phyloP scores from a whole-genome alignment of 2,113 vertebrate species.

The Cygnus buccinator region DNA sequence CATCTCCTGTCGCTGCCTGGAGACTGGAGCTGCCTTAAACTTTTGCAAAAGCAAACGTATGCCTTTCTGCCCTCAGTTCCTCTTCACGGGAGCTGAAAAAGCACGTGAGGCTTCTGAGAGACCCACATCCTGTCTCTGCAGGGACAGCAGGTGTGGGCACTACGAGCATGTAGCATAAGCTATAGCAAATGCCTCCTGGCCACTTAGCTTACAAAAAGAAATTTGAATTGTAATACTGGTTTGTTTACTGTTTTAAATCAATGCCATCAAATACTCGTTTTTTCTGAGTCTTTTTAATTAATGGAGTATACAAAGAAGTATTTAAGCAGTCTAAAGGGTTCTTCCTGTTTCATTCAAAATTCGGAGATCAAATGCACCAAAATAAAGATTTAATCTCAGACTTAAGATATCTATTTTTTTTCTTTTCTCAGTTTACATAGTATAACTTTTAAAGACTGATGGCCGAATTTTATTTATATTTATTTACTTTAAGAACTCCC shows the following conservation, averaged over 20 bases:
- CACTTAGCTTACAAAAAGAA: neutral
- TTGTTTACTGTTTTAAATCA: neutral
- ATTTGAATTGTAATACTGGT: neutral
- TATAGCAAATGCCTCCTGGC: neutral
- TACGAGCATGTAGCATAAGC: rapidly evolving
- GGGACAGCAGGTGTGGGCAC: rapidly evolving
- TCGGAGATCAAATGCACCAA: neutral
- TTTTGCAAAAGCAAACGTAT: neutral
- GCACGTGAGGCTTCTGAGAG: neutral
- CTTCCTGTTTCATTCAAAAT: slow-evolving; percentile 5
- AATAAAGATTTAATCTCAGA: neutral
- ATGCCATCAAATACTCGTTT: neutral
- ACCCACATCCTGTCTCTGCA: neutral
- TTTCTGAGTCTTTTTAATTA: neutral
- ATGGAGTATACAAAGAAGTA: neutral
- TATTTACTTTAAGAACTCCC: neutral
- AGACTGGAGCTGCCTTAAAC: neutral
- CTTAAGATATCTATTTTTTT: neutral
- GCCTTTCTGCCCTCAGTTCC: neutral
- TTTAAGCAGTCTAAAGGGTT: neutral
- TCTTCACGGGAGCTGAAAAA: neutral
- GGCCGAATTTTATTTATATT: neutral
- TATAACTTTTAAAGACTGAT: neutral
- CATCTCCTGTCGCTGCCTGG: neutral
- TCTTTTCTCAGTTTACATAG: neutral